These are phyloP conservation scores for Amiota communis DNA, from an alignment of 2,888 invertebrate genomes.

Conservation along the genomic window DNA sequence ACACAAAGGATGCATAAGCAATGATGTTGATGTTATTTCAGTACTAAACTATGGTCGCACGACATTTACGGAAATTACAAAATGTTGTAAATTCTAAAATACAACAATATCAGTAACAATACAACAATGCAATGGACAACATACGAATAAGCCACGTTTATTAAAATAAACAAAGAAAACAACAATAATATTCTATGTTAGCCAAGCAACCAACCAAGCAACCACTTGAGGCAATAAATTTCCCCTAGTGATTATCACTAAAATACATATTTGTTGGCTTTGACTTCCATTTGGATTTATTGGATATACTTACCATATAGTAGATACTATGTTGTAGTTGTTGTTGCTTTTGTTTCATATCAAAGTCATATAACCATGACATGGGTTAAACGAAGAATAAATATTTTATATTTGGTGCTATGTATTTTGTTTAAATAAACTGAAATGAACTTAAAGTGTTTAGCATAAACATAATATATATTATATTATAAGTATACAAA, in stretches of 20 bases:
- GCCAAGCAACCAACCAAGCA: background rate
- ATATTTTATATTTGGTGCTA: background rate
- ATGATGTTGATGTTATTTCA: too few species aligned
- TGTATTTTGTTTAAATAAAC: background rate
- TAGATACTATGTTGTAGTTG: background rate
- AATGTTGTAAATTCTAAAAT: background rate
- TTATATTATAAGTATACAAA: background rate
- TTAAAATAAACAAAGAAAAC: background rate
- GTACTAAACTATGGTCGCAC: background rate
- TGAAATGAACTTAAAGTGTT: background rate
- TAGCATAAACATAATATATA: background rate
- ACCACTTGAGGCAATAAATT: background rate
- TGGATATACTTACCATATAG: background rate
- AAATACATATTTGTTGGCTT: slow-evolving; percentile 10
- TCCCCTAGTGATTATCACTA: slow-evolving; percentile 13
- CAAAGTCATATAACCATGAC: background rate
- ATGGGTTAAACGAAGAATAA: slow-evolving; percentile 7
- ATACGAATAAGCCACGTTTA: background rate
- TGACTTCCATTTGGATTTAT: background rate
- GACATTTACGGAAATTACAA: background rate
- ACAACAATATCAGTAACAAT: background rate
- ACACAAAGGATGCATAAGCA: too few species aligned
- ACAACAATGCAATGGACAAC: too few species aligned
- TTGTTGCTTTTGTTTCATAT: background rate
- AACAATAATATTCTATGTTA: background rate